Percentiles rank a stretch among this genome's conserved stretches.
phyloP scores from a whole-genome alignment of 2,888 invertebrate genomes.

The Sarcophaga rosellei region DNA sequence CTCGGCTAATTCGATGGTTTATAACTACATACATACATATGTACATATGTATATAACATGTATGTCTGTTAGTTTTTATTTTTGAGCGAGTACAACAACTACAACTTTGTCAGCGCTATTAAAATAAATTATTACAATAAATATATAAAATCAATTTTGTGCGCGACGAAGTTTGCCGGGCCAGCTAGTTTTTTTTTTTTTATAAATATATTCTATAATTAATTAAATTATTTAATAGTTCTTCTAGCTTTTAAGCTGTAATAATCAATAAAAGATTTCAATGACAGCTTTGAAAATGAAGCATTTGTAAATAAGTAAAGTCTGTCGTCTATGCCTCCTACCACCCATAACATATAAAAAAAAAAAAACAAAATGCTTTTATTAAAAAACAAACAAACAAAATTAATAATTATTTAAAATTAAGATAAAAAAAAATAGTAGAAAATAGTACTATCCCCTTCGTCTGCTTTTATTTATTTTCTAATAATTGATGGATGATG shows the following conservation, averaged over 20 bases:
- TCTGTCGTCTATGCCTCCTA: too few species aligned
- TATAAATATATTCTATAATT: neutral
- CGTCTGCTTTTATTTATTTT: slow-evolving; percentile 24
- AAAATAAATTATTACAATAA: too few species aligned
- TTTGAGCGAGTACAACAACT: too few species aligned
- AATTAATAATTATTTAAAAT: slow-evolving; percentile 34
- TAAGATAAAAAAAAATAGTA: neutral
- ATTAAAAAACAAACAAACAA: slow-evolving; percentile 6
- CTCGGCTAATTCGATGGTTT: too few species aligned
- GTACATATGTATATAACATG: too few species aligned
- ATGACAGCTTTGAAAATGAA: slow-evolving; percentile 71
- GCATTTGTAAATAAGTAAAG: slow-evolving; percentile 54
- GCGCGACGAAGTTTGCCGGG: too few species aligned
- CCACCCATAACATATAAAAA: neutral
- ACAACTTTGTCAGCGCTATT: too few species aligned
- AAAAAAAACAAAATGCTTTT: too few species aligned
- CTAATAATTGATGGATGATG: neutral
- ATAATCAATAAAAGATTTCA: slow-evolving; percentile 76
- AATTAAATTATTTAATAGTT: neutral
- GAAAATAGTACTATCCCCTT: neutral
- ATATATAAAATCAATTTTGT: too few species aligned
- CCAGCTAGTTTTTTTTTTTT: neutral
- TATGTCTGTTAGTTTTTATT: too few species aligned
- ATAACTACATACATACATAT: too few species aligned
- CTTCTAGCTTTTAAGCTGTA: slow-evolving; percentile 51